phyloP scores from a whole-genome alignment of 2,888 invertebrate species.

The Pseudococcus longispinus region DNA sequence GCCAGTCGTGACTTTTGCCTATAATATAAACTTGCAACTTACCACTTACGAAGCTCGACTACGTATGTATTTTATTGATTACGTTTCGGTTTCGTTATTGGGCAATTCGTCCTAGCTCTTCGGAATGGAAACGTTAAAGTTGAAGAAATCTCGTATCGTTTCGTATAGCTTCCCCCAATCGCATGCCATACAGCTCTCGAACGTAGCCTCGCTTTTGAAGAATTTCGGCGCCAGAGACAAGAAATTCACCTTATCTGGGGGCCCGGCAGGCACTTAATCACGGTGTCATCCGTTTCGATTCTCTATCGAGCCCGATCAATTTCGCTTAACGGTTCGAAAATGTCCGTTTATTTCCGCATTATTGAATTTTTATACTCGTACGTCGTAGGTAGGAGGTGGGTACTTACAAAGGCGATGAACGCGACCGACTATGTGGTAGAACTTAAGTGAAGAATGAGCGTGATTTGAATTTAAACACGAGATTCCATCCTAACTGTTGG shows the following conservation, averaged over 20 bases:
- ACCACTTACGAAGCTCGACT: neutral
- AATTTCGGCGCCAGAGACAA: conserved; percentile 50
- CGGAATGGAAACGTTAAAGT: conserved; percentile 14
- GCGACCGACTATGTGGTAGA: neutral
- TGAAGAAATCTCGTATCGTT: conserved; percentile 38
- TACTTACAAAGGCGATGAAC: neutral
- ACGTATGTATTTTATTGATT: conserved; percentile 39
- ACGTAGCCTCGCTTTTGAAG: conserved; percentile 26
- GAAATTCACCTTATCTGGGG: conserved; percentile 52
- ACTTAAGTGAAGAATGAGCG: neutral
- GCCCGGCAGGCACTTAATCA: conserved; percentile 50
- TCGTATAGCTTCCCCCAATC: neutral
- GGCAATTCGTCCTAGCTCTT: neutral
- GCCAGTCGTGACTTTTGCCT: conserved; percentile 13
- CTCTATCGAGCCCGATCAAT: conserved; percentile 52
- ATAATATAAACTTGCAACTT: neutral
- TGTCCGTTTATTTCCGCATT: conserved; percentile 44
- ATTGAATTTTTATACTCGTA: conserved; percentile 43
- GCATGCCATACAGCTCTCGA: neutral
- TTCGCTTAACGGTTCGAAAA: conserved; percentile 37
- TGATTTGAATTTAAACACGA: conserved; percentile 25
- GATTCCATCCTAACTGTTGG: conserved; percentile 18
- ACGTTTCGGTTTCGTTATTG: conserved; percentile 44
- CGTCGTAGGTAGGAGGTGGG: neutral
- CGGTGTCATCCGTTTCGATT: conserved; percentile 51